A percentile compares a stretch with the other conserved stretches of the same genome.
These are phyloP conservation scores for Tolmerus cingulatus DNA, from an alignment of 2,888 invertebrate genomes.

Conservation along the genomic window DNA sequence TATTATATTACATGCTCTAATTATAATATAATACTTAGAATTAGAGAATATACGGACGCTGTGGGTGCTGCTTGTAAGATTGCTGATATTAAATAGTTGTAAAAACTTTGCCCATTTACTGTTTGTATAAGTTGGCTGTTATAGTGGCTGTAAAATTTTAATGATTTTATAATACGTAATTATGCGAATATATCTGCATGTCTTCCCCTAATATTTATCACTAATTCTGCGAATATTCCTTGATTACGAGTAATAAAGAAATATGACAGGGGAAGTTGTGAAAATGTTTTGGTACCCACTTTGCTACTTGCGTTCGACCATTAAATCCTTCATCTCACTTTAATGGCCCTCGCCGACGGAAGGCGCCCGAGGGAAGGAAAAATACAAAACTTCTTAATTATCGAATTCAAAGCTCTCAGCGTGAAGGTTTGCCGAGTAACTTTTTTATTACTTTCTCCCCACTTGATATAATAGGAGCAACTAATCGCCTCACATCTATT, in stretches of 20 bases:
- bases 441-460: slow-evolving; percentile 29
- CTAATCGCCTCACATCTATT: slow-evolving; percentile 29
- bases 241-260: not conserved
- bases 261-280: not conserved
- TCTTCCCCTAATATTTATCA: not conserved
- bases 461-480: slow-evolving; percentile 33
- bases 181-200: not conserved
- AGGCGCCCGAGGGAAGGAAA: not conserved
- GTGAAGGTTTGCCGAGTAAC: not conserved
- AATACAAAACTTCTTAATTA: slow-evolving; percentile 34
- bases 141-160: not conserved
- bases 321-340: slow-evolving; percentile 16
- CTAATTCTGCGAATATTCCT: not conserved
- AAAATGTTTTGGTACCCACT: not conserved
- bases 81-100: not conserved
- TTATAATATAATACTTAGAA: no score
- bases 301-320: not conserved
- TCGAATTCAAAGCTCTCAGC: slow-evolving; percentile 15
- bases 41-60: not conserved
- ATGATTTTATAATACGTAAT: not conserved
- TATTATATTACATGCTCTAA: no score
- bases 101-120: not conserved
- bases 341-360: not conserved
- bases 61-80: not conserved
- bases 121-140: not conserved